Conservation (phyloP, 1,140 invertebrate species). For the Drosophila azteca region DNA sequence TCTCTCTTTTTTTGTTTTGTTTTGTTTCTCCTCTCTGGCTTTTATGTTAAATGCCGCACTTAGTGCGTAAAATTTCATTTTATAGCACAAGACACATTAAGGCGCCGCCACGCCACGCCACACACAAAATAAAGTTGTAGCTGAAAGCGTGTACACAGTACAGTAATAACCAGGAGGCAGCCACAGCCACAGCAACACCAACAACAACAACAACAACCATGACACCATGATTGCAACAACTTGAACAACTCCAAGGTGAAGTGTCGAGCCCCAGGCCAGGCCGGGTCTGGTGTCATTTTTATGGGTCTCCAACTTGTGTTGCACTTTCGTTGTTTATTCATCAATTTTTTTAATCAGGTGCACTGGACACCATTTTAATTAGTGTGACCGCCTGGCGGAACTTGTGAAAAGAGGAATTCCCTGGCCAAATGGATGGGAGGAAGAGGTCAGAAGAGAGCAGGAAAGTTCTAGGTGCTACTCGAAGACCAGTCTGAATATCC, state of each 20-base stretch:
- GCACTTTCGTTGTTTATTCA: conserved; percentile 67
- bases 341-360: conserved; percentile 54
- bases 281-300: conserved; percentile 44
- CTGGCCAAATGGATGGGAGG: background rate
- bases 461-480: background rate
- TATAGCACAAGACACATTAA: conserved; percentile 59
- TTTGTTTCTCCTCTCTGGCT: background rate
- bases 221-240: conserved; percentile 7
- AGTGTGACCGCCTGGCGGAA: conserved; percentile 43
- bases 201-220: conserved; percentile 8
- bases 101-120: conserved; percentile 18
- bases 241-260: conserved; percentile 55
- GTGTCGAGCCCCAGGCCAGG: conserved; percentile 27
- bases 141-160: conserved; percentile 52
- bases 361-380: conserved; percentile 55
- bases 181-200: conserved; percentile 32
- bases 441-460: too few relatives aligned
- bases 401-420: background rate
- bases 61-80: conserved; percentile 75
- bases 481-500: too few relatives aligned
- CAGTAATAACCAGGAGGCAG: conserved; percentile 48
- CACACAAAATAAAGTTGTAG: conserved; percentile 70
- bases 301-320: conserved; percentile 37
- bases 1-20: background rate
- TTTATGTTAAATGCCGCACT: conserved; percentile 43